phyloP scores from a whole-genome alignment of 2,888 invertebrate genomes.

The Epirrhoe tristata region DNA sequence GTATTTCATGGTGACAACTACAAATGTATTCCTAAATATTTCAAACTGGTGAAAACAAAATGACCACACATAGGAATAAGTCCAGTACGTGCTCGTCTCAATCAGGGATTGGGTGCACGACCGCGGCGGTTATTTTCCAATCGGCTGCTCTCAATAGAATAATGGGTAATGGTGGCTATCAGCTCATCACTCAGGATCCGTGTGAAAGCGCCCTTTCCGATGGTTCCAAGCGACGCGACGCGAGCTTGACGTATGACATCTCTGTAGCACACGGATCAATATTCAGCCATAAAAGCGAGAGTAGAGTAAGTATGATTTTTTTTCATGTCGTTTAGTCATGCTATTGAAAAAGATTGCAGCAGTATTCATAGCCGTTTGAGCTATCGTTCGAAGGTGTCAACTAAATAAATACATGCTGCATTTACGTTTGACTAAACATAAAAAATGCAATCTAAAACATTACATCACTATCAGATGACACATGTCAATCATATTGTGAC shows the following conservation, averaged over 20 bases:
- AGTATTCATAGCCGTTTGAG: too few species aligned
- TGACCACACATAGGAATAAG: neutral
- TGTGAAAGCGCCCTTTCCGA: slow-evolving; percentile 59
- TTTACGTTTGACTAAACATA: neutral
- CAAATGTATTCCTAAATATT: too few species aligned
- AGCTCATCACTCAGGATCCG: slow-evolving; percentile 46
- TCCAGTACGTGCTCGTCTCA: slow-evolving; percentile 9
- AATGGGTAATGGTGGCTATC: slow-evolving; percentile 38
- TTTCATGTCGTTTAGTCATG: too few species aligned
- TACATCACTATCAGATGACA: neutral
- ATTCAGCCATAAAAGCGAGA: too few species aligned
- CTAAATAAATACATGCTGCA: neutral
- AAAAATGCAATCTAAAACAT: neutral
- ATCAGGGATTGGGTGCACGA: slow-evolving; percentile 31
- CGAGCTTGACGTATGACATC: neutral
- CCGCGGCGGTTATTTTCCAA: slow-evolving; percentile 47
- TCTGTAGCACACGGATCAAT: neutral
- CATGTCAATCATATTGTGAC: neutral
- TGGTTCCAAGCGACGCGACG: slow-evolving; percentile 25
- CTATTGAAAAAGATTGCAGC: too few species aligned
- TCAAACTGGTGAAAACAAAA: neutral
- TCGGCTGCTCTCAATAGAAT: slow-evolving; percentile 49
- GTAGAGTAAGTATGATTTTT: too few species aligned
- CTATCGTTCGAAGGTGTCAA: neutral
- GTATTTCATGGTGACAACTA: too few species aligned